Percentiles rank a stretch among this genome's conserved stretches.
Conservation (phyloP, 2,797 vertebrate genomes). For the Helostoma temminkii region DNA sequence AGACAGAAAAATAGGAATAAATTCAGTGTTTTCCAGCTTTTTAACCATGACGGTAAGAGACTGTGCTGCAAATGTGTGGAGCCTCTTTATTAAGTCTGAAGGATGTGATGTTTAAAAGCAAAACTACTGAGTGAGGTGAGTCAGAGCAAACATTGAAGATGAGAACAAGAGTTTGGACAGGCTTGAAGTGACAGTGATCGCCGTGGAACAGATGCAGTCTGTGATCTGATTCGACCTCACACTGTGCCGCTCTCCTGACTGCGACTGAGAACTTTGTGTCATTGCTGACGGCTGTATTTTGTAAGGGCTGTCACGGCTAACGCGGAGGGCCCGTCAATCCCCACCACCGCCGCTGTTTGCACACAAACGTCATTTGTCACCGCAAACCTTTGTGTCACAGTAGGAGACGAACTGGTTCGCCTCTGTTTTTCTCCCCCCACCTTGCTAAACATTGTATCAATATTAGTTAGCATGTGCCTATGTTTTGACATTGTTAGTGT, state of each 20-base stretch:
- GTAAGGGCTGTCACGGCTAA: background rate
- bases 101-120: background rate
- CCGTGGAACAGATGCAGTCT: conserved; percentile 23
- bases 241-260: conserved; percentile 15
- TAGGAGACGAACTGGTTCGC: background rate
- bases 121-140: background rate
- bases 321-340: background rate
- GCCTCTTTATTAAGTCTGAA: background rate
- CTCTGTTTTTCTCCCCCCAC: background rate
- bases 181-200: conserved; percentile 3
- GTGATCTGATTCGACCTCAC: conserved; percentile 19
- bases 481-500: conserved; percentile 48
- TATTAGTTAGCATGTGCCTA: conserved; percentile 43
- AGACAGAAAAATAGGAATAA: background rate
- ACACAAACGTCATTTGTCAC: conserved; percentile 28
- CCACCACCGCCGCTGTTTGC: background rate
- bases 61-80: background rate
- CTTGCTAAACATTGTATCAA: conserved; percentile 38
- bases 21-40: conserved; percentile 6
- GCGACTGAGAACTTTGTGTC: background rate
- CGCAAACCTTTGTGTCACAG: background rate
- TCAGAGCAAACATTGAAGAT: background rate
- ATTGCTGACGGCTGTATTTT: conserved; percentile 8
- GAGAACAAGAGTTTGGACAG: background rate
- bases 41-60: background rate